These are phyloP conservation scores for Triplophysa bombifrons DNA, from an alignment of 2,797 vertebrate species.

Conservation along the genomic window DNA sequence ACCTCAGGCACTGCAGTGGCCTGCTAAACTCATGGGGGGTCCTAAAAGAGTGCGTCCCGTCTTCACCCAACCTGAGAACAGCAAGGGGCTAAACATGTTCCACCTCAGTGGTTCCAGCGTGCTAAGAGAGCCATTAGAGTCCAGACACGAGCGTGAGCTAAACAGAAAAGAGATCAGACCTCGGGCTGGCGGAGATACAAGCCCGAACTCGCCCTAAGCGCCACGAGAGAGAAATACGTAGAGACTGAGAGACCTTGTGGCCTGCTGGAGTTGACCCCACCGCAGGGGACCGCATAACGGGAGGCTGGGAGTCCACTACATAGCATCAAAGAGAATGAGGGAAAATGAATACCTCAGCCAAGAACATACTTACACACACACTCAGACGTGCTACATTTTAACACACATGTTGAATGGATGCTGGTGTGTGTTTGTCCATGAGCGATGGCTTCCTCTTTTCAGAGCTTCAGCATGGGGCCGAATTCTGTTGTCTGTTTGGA, in stretches of 20 bases:
- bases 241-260: conserved; percentile 58
- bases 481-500: conserved; percentile 78
- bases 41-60: conserved; percentile 62
- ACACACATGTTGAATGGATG: conserved; percentile 54
- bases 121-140: conserved; percentile 78
- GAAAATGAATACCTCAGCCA: conserved; percentile 54
- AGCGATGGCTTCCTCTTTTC: conserved; percentile 82
- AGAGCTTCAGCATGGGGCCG: conserved; percentile 78
- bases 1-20: conserved; percentile 57
- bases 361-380: conserved; percentile 57
- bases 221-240: conserved; percentile 28
- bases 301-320: conserved; percentile 49
- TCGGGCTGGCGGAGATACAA: conserved; percentile 69
- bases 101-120: conserved; percentile 73
- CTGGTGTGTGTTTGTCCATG: conserved; percentile 76
- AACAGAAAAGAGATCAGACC: conserved; percentile 70
- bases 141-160: conserved; percentile 46
- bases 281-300: conserved; percentile 58
- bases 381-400: conserved; percentile 37
- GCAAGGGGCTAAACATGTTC: conserved; percentile 81
- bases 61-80: conserved; percentile 76
- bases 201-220: conserved; percentile 62
- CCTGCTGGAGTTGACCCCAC: conserved; percentile 60
- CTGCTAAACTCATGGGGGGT: conserved; percentile 68
- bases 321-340: conserved; percentile 60